Percentiles rank a stretch among this genome's conserved stretches.
Evolutionary conservation across 2,888 invertebrate species (phyloP).

Genomic region (Crepidodera aurea): DNA sequence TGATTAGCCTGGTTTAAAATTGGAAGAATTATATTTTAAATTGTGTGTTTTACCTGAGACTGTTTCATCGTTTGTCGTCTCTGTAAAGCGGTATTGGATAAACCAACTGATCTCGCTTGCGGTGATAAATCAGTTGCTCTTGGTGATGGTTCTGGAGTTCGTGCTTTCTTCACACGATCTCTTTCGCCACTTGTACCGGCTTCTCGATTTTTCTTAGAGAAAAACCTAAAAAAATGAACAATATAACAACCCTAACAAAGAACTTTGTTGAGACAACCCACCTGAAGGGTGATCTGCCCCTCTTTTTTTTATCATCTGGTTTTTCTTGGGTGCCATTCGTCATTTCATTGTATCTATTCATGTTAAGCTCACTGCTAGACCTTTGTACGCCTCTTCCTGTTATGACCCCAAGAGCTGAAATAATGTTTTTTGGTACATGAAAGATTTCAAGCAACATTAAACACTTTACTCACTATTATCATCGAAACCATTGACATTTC

Average conservation of each 20-base stretch:
- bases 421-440: slow-evolving; percentile 12
- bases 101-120: slow-evolving; percentile 59
- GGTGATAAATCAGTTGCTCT: slow-evolving; percentile 49
- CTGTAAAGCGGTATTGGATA: slow-evolving; percentile 59
- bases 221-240: slow-evolving; percentile 83
- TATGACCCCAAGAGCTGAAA: slow-evolving; percentile 44
- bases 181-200: slow-evolving; percentile 74
- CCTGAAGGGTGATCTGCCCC: slow-evolving; percentile 93
- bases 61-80: slow-evolving; percentile 64
- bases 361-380: slow-evolving; percentile 79
- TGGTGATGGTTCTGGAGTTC: slow-evolving; percentile 71
- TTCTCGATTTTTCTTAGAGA: slow-evolving; percentile 75
- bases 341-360: slow-evolving; percentile 73
- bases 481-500: slow-evolving; percentile 60
- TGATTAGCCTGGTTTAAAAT: no score
- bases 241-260: no score
- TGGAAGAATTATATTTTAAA: no score
- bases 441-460: no score
- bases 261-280: no score
- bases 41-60: slow-evolving; percentile 58
- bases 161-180: slow-evolving; percentile 70
- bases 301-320: slow-evolving; percentile 70
- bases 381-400: slow-evolving; percentile 67
- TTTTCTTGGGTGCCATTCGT: slow-evolving; percentile 55
- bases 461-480: slow-evolving; percentile 50